phyloP scores from a whole-genome alignment of 2,113 vertebrate species.

The Azemiops feae region DNA sequence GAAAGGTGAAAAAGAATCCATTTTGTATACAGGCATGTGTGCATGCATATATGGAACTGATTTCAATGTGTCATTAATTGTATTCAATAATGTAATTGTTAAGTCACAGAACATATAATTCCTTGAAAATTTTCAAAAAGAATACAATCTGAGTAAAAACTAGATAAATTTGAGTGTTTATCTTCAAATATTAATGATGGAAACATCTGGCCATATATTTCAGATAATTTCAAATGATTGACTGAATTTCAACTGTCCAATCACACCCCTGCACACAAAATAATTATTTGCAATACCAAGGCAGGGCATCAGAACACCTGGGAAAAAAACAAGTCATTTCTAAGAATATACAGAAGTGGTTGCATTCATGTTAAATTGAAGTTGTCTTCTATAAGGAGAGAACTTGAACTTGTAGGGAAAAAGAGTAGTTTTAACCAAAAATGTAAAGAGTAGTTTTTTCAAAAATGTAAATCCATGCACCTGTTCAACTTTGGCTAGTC shows the following conservation, averaged over 20 bases:
- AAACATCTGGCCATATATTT: background rate
- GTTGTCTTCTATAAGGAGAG: too few species aligned
- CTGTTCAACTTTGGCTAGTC: background rate
- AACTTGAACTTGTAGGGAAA: too few species aligned
- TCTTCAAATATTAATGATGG: background rate
- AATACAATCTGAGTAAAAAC: background rate
- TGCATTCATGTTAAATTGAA: too few species aligned
- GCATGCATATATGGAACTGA: background rate
- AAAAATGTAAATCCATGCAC: background rate
- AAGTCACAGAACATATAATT: background rate
- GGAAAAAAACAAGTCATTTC: background rate
- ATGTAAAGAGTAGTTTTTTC: too few species aligned
- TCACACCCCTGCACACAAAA: background rate
- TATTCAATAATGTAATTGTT: background rate
- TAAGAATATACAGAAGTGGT: background rate
- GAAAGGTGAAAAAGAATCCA: background rate
- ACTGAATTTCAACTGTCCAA: background rate
- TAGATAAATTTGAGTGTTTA: background rate
- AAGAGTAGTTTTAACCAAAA: too few species aligned
- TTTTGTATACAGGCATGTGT: background rate
- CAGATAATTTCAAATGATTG: background rate
- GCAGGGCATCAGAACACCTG: background rate
- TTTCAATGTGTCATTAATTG: background rate
- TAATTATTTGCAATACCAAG: background rate
- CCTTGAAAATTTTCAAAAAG: background rate